Evolutionary conservation across 2,888 invertebrate species (phyloP), one percentile per base, ranked within the genome.

Genomic region (Cecidostiba fungosa): DNA sequence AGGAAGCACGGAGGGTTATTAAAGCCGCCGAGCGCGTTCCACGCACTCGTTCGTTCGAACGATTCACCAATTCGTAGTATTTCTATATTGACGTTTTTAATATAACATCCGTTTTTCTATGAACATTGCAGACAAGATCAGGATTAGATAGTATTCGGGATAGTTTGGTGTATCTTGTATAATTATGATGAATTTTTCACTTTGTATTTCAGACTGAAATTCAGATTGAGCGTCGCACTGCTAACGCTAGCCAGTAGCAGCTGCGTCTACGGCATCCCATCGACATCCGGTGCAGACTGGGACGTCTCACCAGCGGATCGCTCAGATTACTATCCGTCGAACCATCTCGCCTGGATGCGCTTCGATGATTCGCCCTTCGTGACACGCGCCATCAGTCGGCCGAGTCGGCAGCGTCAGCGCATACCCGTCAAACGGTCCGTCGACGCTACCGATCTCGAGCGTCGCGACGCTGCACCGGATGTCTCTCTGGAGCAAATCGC

Each of bases 401-500:
- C 90, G 3, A 92, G 91, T 10, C 54, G 54, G 1, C 88, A 83
- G 6, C 89, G 87, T 19, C 10, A 29, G 5, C 70, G 47, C 19
- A 70, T 81, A 32, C 29, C 39, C 29, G 4, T 59, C 43, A 70
- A 74, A 16, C 73, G 84, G 39, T 36, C n/a, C n/a, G 72, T 14
- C 39, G 26, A 54, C 12, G 62, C 36, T 16, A 23, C 54, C 12
- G 39, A 36, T 0, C 88, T 91, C 10, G 70, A 87, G 3, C 90
- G 91, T 16, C 89, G 91, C 0, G 89, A 90, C 16, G 82, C 86
- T 19, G 82, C 86, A n/a, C n/a, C 72, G 70, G 85, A 87, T 43
- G 88, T 87, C 19, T 85, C 87, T 6, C 89, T 92, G 91, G 92
- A 93, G 10, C 91, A 91, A 32, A 91, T 92, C 39, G 85, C 90